Evolutionary conservation across 2,888 invertebrate genomes (phyloP).

Genomic region (Aleiodes alternator): DNA sequence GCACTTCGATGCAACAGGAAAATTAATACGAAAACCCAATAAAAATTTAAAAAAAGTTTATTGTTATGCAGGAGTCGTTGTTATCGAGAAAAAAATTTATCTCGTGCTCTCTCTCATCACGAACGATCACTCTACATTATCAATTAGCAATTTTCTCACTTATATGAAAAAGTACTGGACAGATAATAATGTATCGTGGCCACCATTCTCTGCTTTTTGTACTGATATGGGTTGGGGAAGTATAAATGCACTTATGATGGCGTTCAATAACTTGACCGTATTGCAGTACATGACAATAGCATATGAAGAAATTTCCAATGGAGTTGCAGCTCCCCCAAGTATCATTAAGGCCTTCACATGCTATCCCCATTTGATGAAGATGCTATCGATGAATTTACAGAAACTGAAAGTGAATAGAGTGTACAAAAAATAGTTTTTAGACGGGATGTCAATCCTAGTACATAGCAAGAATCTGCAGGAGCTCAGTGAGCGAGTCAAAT

Average conservation of each 20-base stretch:
- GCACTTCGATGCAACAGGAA: conserved; percentile 37
- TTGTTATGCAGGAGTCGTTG: conserved; percentile 41
- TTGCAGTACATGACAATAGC: conserved; percentile 37
- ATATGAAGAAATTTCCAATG: conserved; percentile 14
- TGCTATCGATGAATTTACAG: conserved; percentile 37
- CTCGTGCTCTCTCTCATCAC: conserved; percentile 43
- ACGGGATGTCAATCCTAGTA: not conserved
- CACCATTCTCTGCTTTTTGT: conserved; percentile 41
- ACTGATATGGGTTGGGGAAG: conserved; percentile 47
- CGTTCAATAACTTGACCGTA: conserved; percentile 44
- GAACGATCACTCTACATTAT: conserved; percentile 40
- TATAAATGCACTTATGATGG: conserved; percentile 41
- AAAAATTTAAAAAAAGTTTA: conserved; percentile 39
- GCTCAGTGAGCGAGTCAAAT: not conserved
- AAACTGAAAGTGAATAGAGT: conserved; percentile 3
- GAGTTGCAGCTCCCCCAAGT: conserved; percentile 2
- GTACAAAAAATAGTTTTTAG: conserved; percentile 14
- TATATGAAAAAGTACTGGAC: conserved; percentile 33
- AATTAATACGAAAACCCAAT: conserved; percentile 30
- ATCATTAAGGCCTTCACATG: conserved; percentile 37
- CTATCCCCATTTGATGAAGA: conserved; percentile 20
- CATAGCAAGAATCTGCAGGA: too few relatives aligned
- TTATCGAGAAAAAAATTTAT: conserved; percentile 29
- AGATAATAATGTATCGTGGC: conserved; percentile 41
- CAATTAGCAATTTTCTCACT: conserved; percentile 32